Evolutionary conservation across 2,113 vertebrate genomes (phyloP).

Genomic region (Oncorhynchus masou): DNA sequence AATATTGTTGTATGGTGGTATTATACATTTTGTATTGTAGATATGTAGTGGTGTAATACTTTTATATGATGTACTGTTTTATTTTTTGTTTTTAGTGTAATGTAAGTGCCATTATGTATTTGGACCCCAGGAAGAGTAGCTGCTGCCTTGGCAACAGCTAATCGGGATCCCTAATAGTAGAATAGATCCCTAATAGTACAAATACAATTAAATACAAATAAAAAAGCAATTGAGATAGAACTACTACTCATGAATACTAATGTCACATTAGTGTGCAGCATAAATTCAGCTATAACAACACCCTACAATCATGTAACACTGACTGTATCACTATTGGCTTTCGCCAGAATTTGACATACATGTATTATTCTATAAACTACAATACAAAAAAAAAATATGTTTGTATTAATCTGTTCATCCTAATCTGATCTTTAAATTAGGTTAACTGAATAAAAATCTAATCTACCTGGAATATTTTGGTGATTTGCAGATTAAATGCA

Average conservation of each 20-base stretch:
- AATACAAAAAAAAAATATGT: not conserved
- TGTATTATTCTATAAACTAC: not conserved
- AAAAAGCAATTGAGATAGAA: no score
- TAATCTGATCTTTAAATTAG: not conserved
- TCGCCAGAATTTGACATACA: not conserved
- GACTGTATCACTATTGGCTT: not conserved
- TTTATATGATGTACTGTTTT: no score
- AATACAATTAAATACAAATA: no score
- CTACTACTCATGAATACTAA: not conserved
- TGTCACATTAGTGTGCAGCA: not conserved
- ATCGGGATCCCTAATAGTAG: no score
- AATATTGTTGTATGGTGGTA: no score
- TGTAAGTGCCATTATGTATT: no score
- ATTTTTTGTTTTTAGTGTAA: no score
- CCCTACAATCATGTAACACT: not conserved
- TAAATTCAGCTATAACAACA: not conserved
- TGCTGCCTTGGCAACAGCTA: no score
- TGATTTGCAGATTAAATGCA: not conserved
- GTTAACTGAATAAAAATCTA: not conserved
- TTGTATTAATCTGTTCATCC: not conserved
- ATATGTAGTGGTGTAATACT: no score
- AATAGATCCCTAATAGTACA: no score
- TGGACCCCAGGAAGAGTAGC: no score
- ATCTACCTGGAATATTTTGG: not conserved
- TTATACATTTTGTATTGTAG: no score